Evolutionary conservation across 2,113 vertebrate species (phyloP).

Genomic region (Sander lucioperca): DNA sequence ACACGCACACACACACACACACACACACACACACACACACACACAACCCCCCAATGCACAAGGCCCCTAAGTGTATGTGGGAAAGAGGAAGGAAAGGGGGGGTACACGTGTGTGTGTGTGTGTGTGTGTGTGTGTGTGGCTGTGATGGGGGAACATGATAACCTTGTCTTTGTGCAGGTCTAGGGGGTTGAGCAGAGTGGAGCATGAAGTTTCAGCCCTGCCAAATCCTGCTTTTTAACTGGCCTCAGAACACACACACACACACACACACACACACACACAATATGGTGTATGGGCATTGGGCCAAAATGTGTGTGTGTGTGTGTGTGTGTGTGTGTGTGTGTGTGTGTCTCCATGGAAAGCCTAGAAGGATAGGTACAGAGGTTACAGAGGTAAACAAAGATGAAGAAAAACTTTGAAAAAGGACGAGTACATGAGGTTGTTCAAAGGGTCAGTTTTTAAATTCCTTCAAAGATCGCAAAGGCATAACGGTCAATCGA

Average conservation of each 20-base stretch:
- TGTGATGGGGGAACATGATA: constrained; percentile 75
- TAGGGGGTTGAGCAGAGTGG: constrained; percentile 53
- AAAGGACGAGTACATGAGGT: constrained; percentile 16
- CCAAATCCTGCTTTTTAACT: constrained; percentile 71
- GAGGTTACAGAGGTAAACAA: constrained; percentile 65
- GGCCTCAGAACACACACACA: constrained; percentile 88
- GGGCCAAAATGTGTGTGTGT: constrained; percentile 45
- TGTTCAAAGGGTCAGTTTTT: constrained; percentile 37
- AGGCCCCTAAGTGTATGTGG: constrained; percentile 13
- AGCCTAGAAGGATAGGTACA: constrained; percentile 61
- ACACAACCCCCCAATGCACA: constrained; percentile 4
- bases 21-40: not conserved
- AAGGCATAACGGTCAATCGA: constrained; percentile 36
- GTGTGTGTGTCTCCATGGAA: constrained; percentile 32
- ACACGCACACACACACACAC: not conserved
- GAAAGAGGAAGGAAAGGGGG: constrained; percentile 20
- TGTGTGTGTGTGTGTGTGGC: constrained; percentile 60
- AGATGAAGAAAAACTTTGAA: constrained; percentile 36
- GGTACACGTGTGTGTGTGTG: not conserved
- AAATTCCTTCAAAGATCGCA: constrained; percentile 18
- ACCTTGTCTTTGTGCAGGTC: constrained; percentile 67
- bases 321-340: constrained; percentile 24
- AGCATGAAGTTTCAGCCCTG: constrained; percentile 65
- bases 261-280: constrained; percentile 81
- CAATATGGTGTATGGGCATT: constrained; percentile 48